phyloP scores from a whole-genome alignment of 2,113 vertebrate genomes.

The Rhinogobius similis region DNA sequence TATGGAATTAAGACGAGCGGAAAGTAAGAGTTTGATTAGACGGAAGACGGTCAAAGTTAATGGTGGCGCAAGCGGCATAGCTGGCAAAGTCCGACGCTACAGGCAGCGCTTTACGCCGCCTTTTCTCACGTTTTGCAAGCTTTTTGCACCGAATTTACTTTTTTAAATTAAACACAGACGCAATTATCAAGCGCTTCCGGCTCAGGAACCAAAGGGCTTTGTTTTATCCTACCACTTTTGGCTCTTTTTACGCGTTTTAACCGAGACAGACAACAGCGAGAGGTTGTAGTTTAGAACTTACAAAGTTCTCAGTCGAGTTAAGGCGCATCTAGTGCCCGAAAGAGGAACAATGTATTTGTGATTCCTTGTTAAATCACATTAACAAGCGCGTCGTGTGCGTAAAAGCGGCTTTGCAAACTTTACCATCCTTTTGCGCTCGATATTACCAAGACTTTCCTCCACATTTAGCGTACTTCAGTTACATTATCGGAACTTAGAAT shows the following conservation, averaged over 20 bases:
- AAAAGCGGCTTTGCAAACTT: constrained; percentile 11
- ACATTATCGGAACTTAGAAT: background rate
- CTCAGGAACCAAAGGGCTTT: constrained; percentile 17
- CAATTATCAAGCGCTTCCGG: background rate
- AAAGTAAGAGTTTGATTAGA: constrained; percentile 83
- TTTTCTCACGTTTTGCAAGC: constrained; percentile 43
- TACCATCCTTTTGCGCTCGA: background rate
- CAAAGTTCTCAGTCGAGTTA: constrained; percentile 20
- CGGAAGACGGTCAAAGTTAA: constrained; percentile 73
- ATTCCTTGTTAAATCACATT: background rate
- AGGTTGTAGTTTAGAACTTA: constrained; percentile 37
- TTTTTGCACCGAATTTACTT: constrained; percentile 18
- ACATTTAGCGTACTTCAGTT: background rate
- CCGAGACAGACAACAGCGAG: constrained; percentile 16
- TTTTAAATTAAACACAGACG: constrained; percentile 25
- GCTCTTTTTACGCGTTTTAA: constrained; percentile 10
- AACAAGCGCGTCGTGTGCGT: background rate
- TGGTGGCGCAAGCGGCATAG: constrained; percentile 44
- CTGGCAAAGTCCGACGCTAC: constrained; percentile 35
- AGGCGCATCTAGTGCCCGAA: constrained; percentile 4
- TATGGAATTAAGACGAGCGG: constrained; percentile 81
- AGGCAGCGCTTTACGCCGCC: constrained; percentile 36
- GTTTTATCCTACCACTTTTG: constrained; percentile 36
- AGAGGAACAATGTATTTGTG: background rate
- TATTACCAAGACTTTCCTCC: background rate